Percentiles rank a stretch among this genome's conserved stretches.
Conservation (phyloP, 2,113 vertebrate genomes). For the Terrapene triunguis region DNA sequence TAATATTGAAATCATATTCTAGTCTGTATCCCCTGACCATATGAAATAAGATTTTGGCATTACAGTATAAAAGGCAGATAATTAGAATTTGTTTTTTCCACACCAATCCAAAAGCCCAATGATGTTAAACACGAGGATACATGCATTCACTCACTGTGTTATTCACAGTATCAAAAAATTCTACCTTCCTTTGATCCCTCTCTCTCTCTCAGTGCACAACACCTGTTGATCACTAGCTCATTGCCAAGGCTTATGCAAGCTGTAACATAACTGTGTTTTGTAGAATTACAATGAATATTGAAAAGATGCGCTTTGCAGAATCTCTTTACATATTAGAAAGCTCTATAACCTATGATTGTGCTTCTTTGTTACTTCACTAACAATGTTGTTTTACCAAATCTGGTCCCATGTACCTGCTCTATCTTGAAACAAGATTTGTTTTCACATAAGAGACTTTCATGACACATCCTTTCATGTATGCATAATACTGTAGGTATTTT, state of each 20-base stretch:
- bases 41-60: background rate
- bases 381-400: background rate
- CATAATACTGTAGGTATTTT: background rate
- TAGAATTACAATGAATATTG: background rate
- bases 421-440: background rate
- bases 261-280: background rate
- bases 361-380: background rate
- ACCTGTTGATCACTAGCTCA: constrained; percentile 3
- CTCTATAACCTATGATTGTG: background rate
- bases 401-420: background rate
- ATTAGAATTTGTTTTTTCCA: background rate
- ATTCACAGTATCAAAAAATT: background rate
- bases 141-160: background rate
- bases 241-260: background rate
- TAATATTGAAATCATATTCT: background rate
- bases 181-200: background rate
- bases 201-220: background rate
- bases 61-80: background rate
- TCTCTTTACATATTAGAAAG: background rate
- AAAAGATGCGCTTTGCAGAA: background rate
- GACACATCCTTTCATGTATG: background rate
- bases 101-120: background rate
- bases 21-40: background rate
- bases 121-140: background rate
- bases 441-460: background rate